Evolutionary conservation across 2,797 vertebrate species (phyloP), one percentile per base, ranked within the genome.

Genomic region (Dendrocincla tyrannina): DNA sequence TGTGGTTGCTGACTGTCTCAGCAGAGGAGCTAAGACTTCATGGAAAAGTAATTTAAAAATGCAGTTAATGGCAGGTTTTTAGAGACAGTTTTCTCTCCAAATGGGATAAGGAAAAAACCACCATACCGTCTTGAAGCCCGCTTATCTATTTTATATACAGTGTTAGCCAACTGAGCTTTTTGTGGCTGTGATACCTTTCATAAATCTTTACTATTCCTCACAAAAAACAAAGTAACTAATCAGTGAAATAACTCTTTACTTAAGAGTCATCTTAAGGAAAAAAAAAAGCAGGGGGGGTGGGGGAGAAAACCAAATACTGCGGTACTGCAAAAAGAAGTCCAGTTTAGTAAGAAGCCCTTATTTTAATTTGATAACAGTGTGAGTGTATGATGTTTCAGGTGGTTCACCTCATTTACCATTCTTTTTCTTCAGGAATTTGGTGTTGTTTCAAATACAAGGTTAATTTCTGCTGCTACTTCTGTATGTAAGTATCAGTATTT

Each of bases 381-480:
- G 67, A 83, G 13, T 85, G 27, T 49, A 12, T 91, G 35, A 37
- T 69, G 33, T 75, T 68, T 91, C 69, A 87, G 75, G 37, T 94
- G 68, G 68, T 81, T 96, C 89, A 95, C 62, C 52, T 95, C 37
- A 30, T 85, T 79, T 79, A 89, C 37, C 56, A 19, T 88, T 95
- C 35, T 93, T 95, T 94, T 94, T 75, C 63, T 95, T 95, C 76
- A 99, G 99, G 99, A 99, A 98, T 99, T 99, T 98, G 99, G 99
- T 96, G 99, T 99, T 62, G 99, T 99, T 93, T 99, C 99, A 93
- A 99, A 99, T 98, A 99, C 99, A 88, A 98, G 99, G 91, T 98
- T 99, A 97, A 99, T 99, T 97, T 98, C 99, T 97, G 99, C 99
- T 97, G 99, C 99, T 97, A 99, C 99, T 88, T 99, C 99, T 98